phyloP scores from a whole-genome alignment of 1,140 invertebrate genomes.

The Alviniconcha marisindica region DNA sequence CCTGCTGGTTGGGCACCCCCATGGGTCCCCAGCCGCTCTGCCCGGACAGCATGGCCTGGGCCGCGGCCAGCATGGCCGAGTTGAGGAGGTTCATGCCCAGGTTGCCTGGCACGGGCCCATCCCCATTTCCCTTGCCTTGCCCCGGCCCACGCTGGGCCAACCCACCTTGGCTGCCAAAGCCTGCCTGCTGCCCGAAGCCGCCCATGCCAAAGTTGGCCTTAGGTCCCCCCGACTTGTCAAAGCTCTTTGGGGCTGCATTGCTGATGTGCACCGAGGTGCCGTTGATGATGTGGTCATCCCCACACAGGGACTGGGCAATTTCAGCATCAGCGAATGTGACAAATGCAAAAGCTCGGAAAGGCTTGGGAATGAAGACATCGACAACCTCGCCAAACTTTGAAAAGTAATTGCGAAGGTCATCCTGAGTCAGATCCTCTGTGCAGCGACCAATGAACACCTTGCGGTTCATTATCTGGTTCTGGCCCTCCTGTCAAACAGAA shows the following conservation, averaged over 20 bases:
- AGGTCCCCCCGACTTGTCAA: slow-evolving; percentile 46
- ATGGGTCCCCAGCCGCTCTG: slow-evolving; percentile 65
- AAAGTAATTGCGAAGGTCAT: slow-evolving; percentile 77
- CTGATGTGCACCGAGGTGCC: slow-evolving; percentile 96
- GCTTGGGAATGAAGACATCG: slow-evolving; percentile 79
- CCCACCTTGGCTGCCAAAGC: slow-evolving; percentile 45
- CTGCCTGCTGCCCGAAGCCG: background rate
- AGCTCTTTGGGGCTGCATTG: slow-evolving; percentile 91
- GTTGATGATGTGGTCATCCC: slow-evolving; percentile 98
- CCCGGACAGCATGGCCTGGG: slow-evolving; percentile 69
- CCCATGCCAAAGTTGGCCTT: slow-evolving; percentile 27
- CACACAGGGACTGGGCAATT: slow-evolving; percentile 92
- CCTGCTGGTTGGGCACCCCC: slow-evolving; percentile 55
- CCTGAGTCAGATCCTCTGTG: slow-evolving; percentile 75
- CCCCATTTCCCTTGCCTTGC: slow-evolving; percentile 52
- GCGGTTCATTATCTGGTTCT: slow-evolving; percentile 70
- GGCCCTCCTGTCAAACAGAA: slow-evolving; percentile 63
- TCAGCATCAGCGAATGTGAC: slow-evolving; percentile 79
- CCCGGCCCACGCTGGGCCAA: slow-evolving; percentile 61
- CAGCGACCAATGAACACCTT: slow-evolving; percentile 78
- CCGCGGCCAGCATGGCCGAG: slow-evolving; percentile 71
- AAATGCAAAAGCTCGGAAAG: slow-evolving; percentile 78
- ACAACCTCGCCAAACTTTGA: slow-evolving; percentile 76
- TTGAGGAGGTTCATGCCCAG: slow-evolving; percentile 68
- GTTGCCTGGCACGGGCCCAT: slow-evolving; percentile 52